phyloP scores from a whole-genome alignment of 2,113 vertebrate genomes.

The Lampris megalopsis region DNA sequence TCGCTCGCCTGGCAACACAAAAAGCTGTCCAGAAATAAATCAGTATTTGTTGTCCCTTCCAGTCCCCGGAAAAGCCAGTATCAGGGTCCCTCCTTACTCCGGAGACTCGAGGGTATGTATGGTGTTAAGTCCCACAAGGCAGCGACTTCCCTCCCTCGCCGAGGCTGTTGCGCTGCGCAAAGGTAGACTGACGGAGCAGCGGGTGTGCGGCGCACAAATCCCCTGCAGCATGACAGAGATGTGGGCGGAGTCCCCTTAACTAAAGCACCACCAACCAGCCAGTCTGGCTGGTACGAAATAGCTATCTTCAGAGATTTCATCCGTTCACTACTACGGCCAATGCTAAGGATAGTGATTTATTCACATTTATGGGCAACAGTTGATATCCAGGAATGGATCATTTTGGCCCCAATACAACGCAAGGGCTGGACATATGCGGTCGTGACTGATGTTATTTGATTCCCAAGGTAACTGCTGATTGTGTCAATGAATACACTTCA shows the following conservation, averaged over 20 bases:
- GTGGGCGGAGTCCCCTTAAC: constrained; percentile 73
- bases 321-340: neutral
- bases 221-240: constrained; percentile 63
- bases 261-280: constrained; percentile 27
- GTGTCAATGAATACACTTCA: too few relatives aligned
- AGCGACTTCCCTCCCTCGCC: neutral
- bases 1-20: constrained; percentile 69
- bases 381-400: too few relatives aligned
- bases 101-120: constrained; percentile 1
- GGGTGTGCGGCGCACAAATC: constrained; percentile 38
- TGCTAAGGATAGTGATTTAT: too few relatives aligned
- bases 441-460: too few relatives aligned
- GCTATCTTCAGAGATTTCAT: constrained; percentile 26
- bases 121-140: constrained; percentile 8
- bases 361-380: too few relatives aligned
- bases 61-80: constrained; percentile 8
- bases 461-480: too few relatives aligned
- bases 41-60: neutral
- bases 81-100: constrained; percentile 4
- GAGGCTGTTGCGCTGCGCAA: constrained; percentile 58
- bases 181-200: constrained; percentile 61
- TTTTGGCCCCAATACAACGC: too few relatives aligned
- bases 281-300: constrained; percentile 26
- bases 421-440: too few relatives aligned
- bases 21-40: constrained; percentile 20